Conservation (phyloP, 2,888 invertebrate genomes). For the Macropis europaea region DNA sequence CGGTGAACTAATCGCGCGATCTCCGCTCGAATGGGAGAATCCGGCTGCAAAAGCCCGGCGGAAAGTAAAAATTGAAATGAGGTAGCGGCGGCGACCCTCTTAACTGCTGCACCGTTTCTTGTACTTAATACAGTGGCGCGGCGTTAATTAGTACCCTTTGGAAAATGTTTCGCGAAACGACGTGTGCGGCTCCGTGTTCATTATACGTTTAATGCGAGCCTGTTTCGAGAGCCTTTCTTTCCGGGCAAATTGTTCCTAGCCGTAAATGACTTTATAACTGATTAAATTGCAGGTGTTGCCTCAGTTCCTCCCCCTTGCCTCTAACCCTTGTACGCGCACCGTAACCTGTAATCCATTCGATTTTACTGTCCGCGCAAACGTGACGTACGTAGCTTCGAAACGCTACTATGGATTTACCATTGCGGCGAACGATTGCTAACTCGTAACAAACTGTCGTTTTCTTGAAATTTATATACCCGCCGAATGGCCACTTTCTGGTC, state of each 20-base stretch:
- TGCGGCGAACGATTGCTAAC: conserved; percentile 4
- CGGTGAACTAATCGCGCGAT: conserved; percentile 32
- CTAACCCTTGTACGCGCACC: not conserved
- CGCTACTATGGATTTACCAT: conserved; percentile 5
- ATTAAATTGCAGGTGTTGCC: conserved; percentile 44
- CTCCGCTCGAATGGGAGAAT: not conserved
- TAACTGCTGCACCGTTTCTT: conserved; percentile 53
- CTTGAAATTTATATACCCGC: conserved; percentile 19
- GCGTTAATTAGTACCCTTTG: conserved; percentile 67
- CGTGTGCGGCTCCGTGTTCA: conserved; percentile 45
- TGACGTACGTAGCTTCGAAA: not conserved
- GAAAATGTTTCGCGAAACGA: conserved; percentile 46
- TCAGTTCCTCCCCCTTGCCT: not conserved
- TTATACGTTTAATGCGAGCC: conserved; percentile 60
- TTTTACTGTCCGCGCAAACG: conserved; percentile 8
- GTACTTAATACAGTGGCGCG: conserved; percentile 62
- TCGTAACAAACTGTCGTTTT: conserved; percentile 9
- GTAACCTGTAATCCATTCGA: conserved; percentile 9
- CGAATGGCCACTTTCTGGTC: not conserved
- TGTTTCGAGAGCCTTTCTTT: conserved; percentile 19
- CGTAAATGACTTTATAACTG: conserved; percentile 55
- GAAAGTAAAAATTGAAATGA: conserved; percentile 24
- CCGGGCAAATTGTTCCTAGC: conserved; percentile 42
- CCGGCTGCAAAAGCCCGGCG: not conserved
- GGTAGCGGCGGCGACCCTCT: conserved; percentile 16